phyloP scores from a whole-genome alignment of 2,888 invertebrate species.

The Hartigia nigra region DNA sequence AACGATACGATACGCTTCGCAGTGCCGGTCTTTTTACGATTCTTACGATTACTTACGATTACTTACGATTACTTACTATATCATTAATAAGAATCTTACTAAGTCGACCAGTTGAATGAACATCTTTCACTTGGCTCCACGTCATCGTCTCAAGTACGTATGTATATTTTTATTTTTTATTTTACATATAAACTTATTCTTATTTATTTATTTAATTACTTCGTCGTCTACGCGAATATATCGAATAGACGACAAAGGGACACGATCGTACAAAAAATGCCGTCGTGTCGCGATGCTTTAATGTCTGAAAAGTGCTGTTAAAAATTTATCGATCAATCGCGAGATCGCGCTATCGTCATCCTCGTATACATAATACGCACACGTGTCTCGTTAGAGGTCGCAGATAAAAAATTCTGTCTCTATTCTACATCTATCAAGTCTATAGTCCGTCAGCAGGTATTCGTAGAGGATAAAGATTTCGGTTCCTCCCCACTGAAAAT shows the following conservation, averaged over 20 bases:
- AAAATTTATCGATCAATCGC: background rate
- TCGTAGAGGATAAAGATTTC: background rate
- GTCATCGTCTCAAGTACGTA: no score
- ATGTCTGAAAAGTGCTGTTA: background rate
- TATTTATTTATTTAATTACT: no score
- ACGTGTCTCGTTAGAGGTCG: background rate
- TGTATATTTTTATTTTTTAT: no score
- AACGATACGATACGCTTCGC: no score
- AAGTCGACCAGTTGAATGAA: background rate
- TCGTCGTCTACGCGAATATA: background rate
- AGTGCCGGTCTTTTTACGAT: background rate
- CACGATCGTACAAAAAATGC: background rate
- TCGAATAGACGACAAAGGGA: background rate
- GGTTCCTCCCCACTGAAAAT: background rate
- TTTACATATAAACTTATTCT: no score
- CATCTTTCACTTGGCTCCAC: background rate
- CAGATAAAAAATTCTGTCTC: background rate
- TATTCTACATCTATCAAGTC: background rate
- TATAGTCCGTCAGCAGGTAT: background rate
- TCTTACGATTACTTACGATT: background rate
- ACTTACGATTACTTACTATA: background rate
- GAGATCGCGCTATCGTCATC: background rate
- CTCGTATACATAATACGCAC: background rate
- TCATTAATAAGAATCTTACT: background rate
- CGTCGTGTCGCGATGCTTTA: background rate